Percentiles rank a stretch among this genome's conserved stretches.
Evolutionary conservation across 2,888 invertebrate genomes (phyloP).

Genomic region (Tortrix viridana): DNA sequence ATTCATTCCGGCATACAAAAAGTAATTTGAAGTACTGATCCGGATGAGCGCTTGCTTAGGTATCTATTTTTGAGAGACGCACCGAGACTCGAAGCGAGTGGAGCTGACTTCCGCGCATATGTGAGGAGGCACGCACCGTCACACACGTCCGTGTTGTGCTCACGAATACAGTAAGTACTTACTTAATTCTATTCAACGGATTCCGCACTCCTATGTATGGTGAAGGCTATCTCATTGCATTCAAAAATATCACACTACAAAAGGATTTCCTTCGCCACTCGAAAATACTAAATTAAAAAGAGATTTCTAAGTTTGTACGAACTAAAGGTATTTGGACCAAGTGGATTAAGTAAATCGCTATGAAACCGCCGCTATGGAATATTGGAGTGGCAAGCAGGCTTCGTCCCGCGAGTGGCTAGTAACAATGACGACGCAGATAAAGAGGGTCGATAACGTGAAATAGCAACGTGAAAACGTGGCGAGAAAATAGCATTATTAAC

Average conservation of each 20-base stretch:
- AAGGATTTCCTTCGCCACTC: slow-evolving; percentile 4
- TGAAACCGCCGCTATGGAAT: slow-evolving; percentile 42
- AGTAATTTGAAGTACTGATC: slow-evolving; percentile 77
- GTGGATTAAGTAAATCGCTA: slow-evolving; percentile 37
- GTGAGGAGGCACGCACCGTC: slow-evolving; percentile 69
- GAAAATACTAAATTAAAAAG: slow-evolving; percentile 16
- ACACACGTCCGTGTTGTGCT: slow-evolving; percentile 60
- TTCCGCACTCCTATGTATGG: slow-evolving; percentile 11
- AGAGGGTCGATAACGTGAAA: slow-evolving; percentile 81
- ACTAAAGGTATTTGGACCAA: slow-evolving; percentile 27
- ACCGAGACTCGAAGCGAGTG: slow-evolving; percentile 67
- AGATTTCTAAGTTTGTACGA: slow-evolving; percentile 22
- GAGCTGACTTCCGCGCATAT: slow-evolving; percentile 76
- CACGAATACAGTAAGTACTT: slow-evolving; percentile 57
- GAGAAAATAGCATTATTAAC: slow-evolving; percentile 85
- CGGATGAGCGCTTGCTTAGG: slow-evolving; percentile 70
- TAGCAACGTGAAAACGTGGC: slow-evolving; percentile 83
- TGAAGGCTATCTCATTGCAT: slow-evolving; percentile 21
- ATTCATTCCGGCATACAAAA: slow-evolving; percentile 77
- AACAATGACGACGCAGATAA: slow-evolving; percentile 82
- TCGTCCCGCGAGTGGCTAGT: slow-evolving; percentile 75
- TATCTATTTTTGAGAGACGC: slow-evolving; percentile 50
- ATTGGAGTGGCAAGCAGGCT: slow-evolving; percentile 63
- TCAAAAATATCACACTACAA: slow-evolving; percentile 16
- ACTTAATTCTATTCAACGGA: slow-evolving; percentile 52